Evolutionary conservation across 2,888 invertebrate genomes (phyloP), one percentile per base, ranked within the genome.

Genomic region (Brenthis daphne): DNA sequence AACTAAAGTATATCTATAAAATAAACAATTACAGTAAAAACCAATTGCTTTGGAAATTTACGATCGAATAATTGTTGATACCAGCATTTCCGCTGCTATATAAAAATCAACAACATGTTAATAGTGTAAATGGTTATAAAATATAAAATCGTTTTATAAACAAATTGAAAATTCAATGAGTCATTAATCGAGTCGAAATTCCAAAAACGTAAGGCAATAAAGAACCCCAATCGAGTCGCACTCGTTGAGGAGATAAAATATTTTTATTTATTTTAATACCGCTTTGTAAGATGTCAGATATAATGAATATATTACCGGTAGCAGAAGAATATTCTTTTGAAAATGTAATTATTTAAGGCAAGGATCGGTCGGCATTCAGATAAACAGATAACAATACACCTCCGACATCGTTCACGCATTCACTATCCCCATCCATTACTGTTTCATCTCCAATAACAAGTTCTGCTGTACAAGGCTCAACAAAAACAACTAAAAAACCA

Each of bases 321-420:
- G 92, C 90, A 81, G 82, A 83, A 82, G 82, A 83, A 85, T 86
- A 86, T 87, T 85, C 84, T 88, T 89, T 90, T 89, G 86, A 89
- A 86, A 87, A 85, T 87, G 89, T 89, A 90, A 91, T 91, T 92
- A 92, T 91, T 91, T 89, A 90, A 86, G 86, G 86, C 83, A 87
- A 88, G 87, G 89, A 90, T 89, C 88, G 85, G 83, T 85, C 85
- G 88, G 89, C 88, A 85, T 87, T 84, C 85, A 85, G 91, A 92
- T 92, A 89, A 91, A 90, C 91, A 90, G 92, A 92, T 92, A 91
- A 92, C 89, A 91, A 90, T 90, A 89, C 89, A 88, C 90, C 90
- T 87, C 85, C 83, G 89, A 89, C 90, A 88, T 87, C 89, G 87
- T 92, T 92, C 90, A 92, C 91, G 92, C 91, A 91, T 90, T 90